These are phyloP conservation scores for Tryphoninae sp. DNA, from an alignment of 2,888 invertebrate species.

Conservation along the genomic window DNA sequence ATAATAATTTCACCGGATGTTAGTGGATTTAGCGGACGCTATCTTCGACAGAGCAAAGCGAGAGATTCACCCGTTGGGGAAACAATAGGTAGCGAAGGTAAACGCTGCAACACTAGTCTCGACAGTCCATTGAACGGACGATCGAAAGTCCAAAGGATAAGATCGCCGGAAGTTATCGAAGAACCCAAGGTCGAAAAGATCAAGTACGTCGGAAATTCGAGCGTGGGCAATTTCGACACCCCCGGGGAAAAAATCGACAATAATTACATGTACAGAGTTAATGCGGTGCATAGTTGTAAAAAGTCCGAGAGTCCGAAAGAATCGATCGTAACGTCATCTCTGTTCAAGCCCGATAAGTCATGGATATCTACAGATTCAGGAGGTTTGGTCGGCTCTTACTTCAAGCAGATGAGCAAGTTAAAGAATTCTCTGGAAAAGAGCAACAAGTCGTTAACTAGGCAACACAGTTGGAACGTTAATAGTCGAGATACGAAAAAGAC, in stretches of 20 bases:
- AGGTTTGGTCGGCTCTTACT: slow-evolving; percentile 74
- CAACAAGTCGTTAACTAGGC: slow-evolving; percentile 65
- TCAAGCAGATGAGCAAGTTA: slow-evolving; percentile 77
- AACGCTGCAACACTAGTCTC: slow-evolving; percentile 39
- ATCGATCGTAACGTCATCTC: slow-evolving; percentile 37
- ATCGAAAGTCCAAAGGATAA: slow-evolving; percentile 43
- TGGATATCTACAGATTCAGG: slow-evolving; percentile 72
- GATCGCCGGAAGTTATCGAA: slow-evolving; percentile 32
- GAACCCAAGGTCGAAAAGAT: slow-evolving; percentile 72
- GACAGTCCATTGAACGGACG: slow-evolving; percentile 35
- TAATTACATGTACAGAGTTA: slow-evolving; percentile 72
- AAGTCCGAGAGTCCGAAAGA: slow-evolving; percentile 65
- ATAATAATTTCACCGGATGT: slow-evolving; percentile 69
- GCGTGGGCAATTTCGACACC: slow-evolving; percentile 66
- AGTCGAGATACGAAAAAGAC: slow-evolving; percentile 68
- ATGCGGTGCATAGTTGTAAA: slow-evolving; percentile 50
- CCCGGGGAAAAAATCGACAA: slow-evolving; percentile 70
- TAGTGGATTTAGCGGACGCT: slow-evolving; percentile 71
- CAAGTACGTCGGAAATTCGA: slow-evolving; percentile 74
- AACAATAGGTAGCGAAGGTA: slow-evolving; percentile 5
- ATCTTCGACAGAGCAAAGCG: slow-evolving; percentile 68
- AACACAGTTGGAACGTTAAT: slow-evolving; percentile 66
- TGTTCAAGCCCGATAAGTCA: slow-evolving; percentile 69
- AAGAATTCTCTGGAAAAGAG: slow-evolving; percentile 72
- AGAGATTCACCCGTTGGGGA: slow-evolving; percentile 60